Evolutionary conservation across 2,113 vertebrate genomes (phyloP).

Genomic region (Mus pahari): DNA sequence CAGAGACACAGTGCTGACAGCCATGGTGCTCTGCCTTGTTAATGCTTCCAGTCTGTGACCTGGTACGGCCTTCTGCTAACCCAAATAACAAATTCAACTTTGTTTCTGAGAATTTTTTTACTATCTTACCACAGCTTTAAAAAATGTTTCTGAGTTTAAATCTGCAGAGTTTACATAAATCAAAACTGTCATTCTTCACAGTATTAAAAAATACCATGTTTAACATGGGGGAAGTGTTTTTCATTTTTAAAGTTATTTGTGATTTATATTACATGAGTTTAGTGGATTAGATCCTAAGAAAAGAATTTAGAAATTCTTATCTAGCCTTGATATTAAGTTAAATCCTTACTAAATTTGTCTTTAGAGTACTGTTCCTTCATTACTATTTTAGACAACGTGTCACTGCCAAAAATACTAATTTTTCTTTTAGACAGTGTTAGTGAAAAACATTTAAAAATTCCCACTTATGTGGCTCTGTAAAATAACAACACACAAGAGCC

Average conservation of each 20-base stretch:
- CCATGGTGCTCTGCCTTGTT: not conserved
- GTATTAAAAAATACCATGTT: slow-evolving; percentile 27
- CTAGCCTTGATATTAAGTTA: not conserved
- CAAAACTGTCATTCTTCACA: not conserved
- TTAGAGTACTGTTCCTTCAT: slow-evolving; percentile 6
- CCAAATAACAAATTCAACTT: not conserved
- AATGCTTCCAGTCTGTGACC: not conserved
- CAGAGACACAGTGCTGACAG: not conserved
- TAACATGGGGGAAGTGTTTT: not conserved
- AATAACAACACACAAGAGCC: not conserved
- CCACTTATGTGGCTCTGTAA: not conserved
- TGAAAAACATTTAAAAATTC: not conserved
- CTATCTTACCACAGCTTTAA: not conserved
- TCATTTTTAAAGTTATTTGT: not conserved
- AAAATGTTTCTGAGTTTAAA: not conserved
- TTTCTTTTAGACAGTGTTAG: not conserved
- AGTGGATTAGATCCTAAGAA: not conserved
- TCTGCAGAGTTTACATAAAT: not conserved
- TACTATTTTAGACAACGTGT: not conserved
- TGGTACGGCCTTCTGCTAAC: slow-evolving; percentile 13
- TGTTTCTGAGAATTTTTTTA: not conserved
- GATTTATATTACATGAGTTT: slow-evolving; percentile 7
- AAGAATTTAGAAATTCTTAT: not conserved
- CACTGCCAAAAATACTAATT: not conserved
- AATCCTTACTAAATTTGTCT: not conserved